These are phyloP conservation scores for Phorcus lineatus DNA, from an alignment of 2,888 invertebrate genomes.

Conservation along the genomic window DNA sequence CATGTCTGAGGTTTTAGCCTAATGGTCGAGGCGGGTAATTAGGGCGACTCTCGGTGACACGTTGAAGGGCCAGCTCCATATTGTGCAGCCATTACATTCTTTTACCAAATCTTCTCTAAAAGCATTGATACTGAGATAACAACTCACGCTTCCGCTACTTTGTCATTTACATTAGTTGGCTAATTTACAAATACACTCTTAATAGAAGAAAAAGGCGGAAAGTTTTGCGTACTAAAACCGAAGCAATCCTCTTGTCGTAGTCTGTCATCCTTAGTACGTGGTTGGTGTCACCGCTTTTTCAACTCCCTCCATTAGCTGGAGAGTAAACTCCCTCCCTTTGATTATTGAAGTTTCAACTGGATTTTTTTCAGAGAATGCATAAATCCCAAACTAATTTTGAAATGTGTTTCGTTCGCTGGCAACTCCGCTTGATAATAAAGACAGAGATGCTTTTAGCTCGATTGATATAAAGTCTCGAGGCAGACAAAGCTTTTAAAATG, in stretches of 20 bases:
- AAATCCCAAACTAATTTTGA: conserved; percentile 25
- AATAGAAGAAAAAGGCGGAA: neutral
- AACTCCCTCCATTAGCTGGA: neutral
- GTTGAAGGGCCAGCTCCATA: too few relatives aligned
- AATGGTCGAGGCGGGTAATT: too few relatives aligned
- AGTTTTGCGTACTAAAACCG: neutral
- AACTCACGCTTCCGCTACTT: too few relatives aligned
- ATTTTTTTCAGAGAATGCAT: conserved; percentile 14
- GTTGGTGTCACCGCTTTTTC: neutral
- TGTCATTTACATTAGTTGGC: too few relatives aligned
- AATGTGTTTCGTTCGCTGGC: conserved; percentile 21
- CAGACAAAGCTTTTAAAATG: conserved; percentile 25
- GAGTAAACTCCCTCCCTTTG: neutral
- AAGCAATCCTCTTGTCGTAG: neutral
- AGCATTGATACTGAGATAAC: too few relatives aligned
- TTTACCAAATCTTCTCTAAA: too few relatives aligned
- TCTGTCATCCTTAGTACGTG: conserved; percentile 2
- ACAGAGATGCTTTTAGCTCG: conserved; percentile 21
- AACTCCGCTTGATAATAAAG: conserved; percentile 15
- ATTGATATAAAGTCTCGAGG: conserved; percentile 19
- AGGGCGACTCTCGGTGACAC: too few relatives aligned
- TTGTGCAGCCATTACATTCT: too few relatives aligned
- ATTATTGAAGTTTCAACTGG: conserved; percentile 12
- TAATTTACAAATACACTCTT: conserved; percentile 3
- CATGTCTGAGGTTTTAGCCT: too few relatives aligned